phyloP scores from a whole-genome alignment of 2,113 vertebrate genomes.

The Eptesicus fuscus region DNA sequence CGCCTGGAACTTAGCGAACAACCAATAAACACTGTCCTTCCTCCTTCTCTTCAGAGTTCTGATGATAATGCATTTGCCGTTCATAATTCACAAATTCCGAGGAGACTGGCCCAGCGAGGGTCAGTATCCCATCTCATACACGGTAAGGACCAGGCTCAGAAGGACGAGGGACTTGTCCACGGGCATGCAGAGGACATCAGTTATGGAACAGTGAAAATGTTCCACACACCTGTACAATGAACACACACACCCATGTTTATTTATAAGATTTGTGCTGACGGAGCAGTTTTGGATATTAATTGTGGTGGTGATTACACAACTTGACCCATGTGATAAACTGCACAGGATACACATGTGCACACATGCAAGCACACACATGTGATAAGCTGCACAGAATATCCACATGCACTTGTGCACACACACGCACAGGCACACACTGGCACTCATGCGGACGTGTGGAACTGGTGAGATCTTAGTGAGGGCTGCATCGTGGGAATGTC shows the following conservation, averaged over 20 bases:
- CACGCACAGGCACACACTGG: not conserved
- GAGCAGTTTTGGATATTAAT: not conserved
- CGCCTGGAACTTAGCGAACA: fast-evolving
- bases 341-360: not conserved
- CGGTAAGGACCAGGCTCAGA: not conserved
- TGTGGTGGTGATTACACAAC: not conserved
- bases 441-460: not conserved
- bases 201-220: not conserved
- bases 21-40: fast-evolving
- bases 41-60: not conserved
- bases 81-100: not conserved
- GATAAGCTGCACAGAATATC: no score
- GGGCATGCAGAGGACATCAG: fast-evolving
- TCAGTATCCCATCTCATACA: not conserved
- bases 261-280: not conserved
- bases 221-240: not conserved
- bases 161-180: not conserved
- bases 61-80: not conserved
- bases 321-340: not conserved
- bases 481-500: fast-evolving
- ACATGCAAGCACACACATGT: not conserved
- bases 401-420: no score
- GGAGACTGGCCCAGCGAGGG: fast-evolving
- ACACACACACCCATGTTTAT: not conserved
- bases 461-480: not conserved